These are phyloP conservation scores for Kryphioiulus occultus DNA, from an alignment of 2,888 invertebrate species.

Conservation along the genomic window DNA sequence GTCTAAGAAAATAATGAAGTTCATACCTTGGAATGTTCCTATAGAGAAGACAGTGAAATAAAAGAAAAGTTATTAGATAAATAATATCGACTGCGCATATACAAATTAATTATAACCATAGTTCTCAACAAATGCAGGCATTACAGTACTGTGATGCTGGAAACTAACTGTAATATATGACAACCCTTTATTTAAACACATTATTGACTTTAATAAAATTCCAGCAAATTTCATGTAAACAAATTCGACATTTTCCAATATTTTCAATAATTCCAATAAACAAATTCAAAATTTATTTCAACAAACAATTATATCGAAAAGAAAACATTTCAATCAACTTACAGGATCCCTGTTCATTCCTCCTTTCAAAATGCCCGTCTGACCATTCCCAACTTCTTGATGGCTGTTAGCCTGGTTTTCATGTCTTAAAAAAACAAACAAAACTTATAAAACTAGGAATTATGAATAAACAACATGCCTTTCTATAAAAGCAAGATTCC, in stretches of 20 bases:
- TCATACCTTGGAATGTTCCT: conserved; percentile 50
- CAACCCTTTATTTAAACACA: too few relatives aligned
- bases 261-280: too few relatives aligned
- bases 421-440: conserved; percentile 47
- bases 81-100: background rate
- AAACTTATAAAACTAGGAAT: background rate
- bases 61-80: background rate
- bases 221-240: too few relatives aligned
- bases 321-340: background rate
- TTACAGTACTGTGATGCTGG: too few relatives aligned
- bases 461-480: background rate
- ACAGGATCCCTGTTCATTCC: conserved; percentile 44
- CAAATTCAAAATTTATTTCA: too few relatives aligned
- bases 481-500: background rate
- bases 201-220: too few relatives aligned
- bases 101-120: too few relatives aligned
- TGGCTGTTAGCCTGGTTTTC: conserved; percentile 50
- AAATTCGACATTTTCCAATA: too few relatives aligned
- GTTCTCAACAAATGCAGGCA: too few relatives aligned
- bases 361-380: conserved; percentile 31
- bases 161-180: too few relatives aligned
- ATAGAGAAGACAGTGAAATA: background rate
- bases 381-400: conserved; percentile 52
- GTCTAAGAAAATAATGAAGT: background rate
- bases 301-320: background rate